These are phyloP conservation scores for Octomys mimax DNA, from an alignment of 2,797 vertebrate genomes.

Conservation along the genomic window DNA sequence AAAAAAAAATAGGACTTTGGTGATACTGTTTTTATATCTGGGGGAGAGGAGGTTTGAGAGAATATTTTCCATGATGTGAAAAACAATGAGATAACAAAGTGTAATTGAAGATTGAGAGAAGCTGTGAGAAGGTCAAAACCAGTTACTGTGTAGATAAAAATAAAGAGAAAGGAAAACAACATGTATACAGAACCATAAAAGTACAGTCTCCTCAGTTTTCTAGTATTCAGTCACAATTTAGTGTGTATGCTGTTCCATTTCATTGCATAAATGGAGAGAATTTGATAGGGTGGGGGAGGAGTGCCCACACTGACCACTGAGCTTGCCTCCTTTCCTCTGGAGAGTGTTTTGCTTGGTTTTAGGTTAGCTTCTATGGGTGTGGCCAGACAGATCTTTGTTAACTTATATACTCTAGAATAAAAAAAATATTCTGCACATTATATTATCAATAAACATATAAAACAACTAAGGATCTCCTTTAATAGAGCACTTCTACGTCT, in stretches of 20 bases:
- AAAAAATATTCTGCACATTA: slow-evolving; percentile 2
- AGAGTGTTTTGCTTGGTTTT: background rate
- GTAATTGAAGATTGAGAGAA: background rate
- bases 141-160: background rate
- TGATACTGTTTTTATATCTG: background rate
- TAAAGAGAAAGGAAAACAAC: background rate
- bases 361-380: background rate
- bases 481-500: background rate
- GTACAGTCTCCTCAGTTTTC: background rate
- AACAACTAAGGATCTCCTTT: slow-evolving; percentile 14
- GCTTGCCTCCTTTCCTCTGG: background rate
- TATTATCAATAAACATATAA: slow-evolving; percentile 4
- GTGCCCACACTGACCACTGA: background rate
- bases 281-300: background rate
- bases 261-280: background rate
- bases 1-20: background rate
- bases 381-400: background rate
- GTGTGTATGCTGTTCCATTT: background rate
- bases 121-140: background rate
- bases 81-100: background rate
- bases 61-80: background rate
- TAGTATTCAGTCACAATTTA: background rate
- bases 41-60: background rate
- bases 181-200: background rate
- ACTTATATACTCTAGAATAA: slow-evolving; percentile 16